Conservation (phyloP, 2,797 vertebrate species). For the Eleutherodactylus coqui region DNA sequence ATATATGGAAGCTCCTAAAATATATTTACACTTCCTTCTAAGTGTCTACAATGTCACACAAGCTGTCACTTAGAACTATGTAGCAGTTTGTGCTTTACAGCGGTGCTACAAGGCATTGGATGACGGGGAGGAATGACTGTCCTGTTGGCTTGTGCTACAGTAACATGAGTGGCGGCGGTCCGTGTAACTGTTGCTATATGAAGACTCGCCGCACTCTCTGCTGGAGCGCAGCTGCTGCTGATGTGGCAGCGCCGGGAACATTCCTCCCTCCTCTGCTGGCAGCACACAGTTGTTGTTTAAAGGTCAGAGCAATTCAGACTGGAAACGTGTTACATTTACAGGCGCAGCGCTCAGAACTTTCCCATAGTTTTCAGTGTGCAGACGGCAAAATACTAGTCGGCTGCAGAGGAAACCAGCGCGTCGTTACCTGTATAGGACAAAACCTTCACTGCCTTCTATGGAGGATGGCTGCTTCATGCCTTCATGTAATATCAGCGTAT, state of each 20-base stretch:
- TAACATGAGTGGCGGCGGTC: background rate
- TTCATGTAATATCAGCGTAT: too few species aligned
- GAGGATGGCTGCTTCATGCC: too few species aligned
- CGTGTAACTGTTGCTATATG: background rate
- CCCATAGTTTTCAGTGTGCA: background rate
- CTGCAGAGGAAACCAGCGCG: background rate
- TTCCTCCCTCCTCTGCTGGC: slow-evolving; percentile 69
- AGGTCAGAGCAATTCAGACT: slow-evolving; percentile 68
- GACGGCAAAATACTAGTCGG: background rate
- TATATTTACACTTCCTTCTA: background rate
- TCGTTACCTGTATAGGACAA: background rate
- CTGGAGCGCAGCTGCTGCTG: slow-evolving; percentile 64
- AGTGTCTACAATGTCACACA: background rate
- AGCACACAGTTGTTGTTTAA: slow-evolving; percentile 66
- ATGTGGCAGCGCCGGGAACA: slow-evolving; percentile 70
- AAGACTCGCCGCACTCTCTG: background rate
- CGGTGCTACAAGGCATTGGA: background rate
- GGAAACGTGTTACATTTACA: background rate
- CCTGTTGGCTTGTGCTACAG: background rate
- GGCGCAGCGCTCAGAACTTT: background rate
- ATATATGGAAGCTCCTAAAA: background rate
- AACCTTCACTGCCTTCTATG: background rate
- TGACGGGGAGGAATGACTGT: background rate
- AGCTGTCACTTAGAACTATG: background rate
- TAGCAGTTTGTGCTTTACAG: background rate